Evolutionary conservation across 2,797 vertebrate species (phyloP), one percentile per base, ranked within the genome.

Genomic region (Rallus crepitans): DNA sequence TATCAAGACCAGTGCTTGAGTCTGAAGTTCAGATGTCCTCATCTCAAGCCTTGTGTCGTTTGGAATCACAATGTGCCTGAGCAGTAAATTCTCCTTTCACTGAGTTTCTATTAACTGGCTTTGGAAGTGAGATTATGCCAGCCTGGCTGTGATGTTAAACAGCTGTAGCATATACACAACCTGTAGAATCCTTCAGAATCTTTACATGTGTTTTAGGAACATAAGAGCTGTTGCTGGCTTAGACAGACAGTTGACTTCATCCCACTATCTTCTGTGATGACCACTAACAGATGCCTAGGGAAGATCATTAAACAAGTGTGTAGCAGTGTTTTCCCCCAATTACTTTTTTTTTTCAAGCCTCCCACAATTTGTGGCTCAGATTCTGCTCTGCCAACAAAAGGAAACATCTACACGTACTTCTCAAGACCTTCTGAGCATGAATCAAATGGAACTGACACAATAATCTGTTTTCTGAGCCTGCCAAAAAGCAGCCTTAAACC

Each of bases 401-500:
- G 86, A 95, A 90, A 76, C 53, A 60, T 94, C 94, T 94, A 27
- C 80, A 63, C 69, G 17, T 92, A 64, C 73, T 94, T 94, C 94
- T 91, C 84, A 86, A 94, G 90, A 91, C 90, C 80, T 96, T 94
- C 91, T 0, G 37, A 91, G 83, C 80, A 50, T 73, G 91, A 95
- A 84, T 91, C 95, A 87, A 94, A 88, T 72, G 77, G 42, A 86
- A 86, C 82, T 93, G 96, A 87, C 92, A 76, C 87, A 88, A 66
- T 40, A 80, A 66, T 48, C 59, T 89, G 77, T 69, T 95, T 56
- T n/a, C 90, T 72, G 76, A 95, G 93, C 82, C 94, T 96, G 89
- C 93, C 89, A 96, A 93, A 91, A 94, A 90, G 72, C 89, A 91
- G 66, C 71, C 70, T 88, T 71, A 94, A 73, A 88, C 82, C 72